These are phyloP conservation scores for Brachionus rubens DNA, from an alignment of 1,140 invertebrate species.

Conservation along the genomic window DNA sequence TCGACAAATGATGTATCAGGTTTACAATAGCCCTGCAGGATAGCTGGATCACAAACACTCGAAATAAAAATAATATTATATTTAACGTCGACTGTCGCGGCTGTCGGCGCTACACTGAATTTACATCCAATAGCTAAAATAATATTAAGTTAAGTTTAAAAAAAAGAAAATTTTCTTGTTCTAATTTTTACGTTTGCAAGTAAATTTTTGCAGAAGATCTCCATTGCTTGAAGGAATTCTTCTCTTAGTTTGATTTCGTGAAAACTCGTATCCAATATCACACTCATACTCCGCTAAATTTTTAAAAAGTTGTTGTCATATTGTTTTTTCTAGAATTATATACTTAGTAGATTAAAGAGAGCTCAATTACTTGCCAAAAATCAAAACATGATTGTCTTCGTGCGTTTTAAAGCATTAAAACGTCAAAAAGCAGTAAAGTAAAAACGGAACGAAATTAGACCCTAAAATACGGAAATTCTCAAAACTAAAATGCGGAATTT, in stretches of 20 bases:
- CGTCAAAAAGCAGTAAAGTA: no score
- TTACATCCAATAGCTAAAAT: background rate
- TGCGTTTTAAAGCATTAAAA: no score
- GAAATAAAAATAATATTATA: background rate
- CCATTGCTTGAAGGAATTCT: background rate
- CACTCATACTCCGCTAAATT: slow-evolving; percentile 22
- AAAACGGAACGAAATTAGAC: no score
- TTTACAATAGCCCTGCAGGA: slow-evolving; percentile 8
- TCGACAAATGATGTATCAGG: slow-evolving; percentile 38
- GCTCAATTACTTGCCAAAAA: no score
- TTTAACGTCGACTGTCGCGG: background rate
- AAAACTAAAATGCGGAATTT: no score
- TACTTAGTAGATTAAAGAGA: no score
- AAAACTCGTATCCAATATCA: background rate
- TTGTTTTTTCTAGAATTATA: no score
- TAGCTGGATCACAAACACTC: slow-evolving; percentile 19
- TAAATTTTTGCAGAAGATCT: slow-evolving; percentile 16
- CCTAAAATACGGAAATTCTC: no score
- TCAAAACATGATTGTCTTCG: no score
- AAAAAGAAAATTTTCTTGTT: no score
- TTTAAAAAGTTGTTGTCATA: no score
- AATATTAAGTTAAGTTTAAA: background rate
- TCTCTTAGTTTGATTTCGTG: slow-evolving; percentile 15
- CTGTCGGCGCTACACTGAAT: background rate
- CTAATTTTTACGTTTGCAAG: slow-evolving; percentile 19